Evolutionary conservation across 2,888 invertebrate species (phyloP).

Genomic region (Parascotia fuliginaria): DNA sequence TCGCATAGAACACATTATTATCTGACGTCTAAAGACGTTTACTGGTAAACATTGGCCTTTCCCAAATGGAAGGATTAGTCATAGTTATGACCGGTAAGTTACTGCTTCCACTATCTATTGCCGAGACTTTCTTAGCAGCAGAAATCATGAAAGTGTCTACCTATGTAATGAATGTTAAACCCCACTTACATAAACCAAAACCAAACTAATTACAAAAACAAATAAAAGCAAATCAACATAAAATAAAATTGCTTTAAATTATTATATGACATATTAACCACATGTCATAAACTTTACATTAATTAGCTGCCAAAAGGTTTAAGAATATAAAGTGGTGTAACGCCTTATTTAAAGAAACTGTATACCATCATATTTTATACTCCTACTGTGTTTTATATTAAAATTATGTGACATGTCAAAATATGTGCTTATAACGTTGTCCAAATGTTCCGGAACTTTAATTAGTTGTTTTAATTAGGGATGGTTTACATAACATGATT

Average conservation of each 20-base stretch:
- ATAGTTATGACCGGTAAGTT: too few species aligned
- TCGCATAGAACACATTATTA: too few species aligned
- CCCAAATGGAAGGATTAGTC: too few species aligned
- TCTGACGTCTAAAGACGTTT: too few species aligned
- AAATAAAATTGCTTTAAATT: conserved; percentile 7
- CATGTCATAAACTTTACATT: conserved; percentile 22
- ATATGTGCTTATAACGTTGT: conserved; percentile 7
- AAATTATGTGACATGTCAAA: conserved; percentile 28
- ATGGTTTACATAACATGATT: too few species aligned
- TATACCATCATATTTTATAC: conserved; percentile 16
- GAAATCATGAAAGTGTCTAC: too few species aligned
- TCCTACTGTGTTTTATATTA: conserved; percentile 26
- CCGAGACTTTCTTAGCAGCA: too few species aligned
- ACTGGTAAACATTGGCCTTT: too few species aligned
- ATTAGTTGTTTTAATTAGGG: not conserved
- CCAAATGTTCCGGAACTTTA: not conserved
- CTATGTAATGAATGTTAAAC: not conserved
- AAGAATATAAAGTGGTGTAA: conserved; percentile 21
- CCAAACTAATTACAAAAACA: not conserved
- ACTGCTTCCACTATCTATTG: too few species aligned
- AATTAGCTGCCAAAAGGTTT: conserved; percentile 31
- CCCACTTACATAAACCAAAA: not conserved
- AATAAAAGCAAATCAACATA: conserved; percentile 6
- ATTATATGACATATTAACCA: not conserved
- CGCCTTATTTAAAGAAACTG: conserved; percentile 18